phyloP scores from a whole-genome alignment of 2,888 invertebrate species.

The Torymus tubicola region DNA sequence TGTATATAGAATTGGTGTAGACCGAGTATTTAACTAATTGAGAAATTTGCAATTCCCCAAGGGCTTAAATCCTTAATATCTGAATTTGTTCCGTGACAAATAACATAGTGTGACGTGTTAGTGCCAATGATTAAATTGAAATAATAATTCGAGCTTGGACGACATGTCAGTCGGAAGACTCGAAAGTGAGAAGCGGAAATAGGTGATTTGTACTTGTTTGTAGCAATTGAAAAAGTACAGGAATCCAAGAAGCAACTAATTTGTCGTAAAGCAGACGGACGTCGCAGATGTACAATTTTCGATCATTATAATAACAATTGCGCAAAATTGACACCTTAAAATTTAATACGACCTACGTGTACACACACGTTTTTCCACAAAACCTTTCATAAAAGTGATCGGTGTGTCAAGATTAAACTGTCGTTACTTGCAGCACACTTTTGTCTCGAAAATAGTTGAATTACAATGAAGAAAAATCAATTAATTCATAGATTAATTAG shows the following conservation, averaged over 20 bases:
- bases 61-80: conserved; percentile 7
- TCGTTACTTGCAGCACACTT: too few species aligned
- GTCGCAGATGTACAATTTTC: conserved; percentile 53
- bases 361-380: not conserved
- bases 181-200: conserved; percentile 62
- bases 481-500: too few species aligned
- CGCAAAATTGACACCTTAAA: conserved; percentile 43
- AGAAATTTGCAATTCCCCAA: not conserved
- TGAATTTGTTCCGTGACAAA: conserved; percentile 33
- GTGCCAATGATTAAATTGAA: conserved; percentile 58
- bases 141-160: conserved; percentile 57
- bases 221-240: conserved; percentile 61
- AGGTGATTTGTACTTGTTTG: conserved; percentile 60
- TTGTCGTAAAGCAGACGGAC: conserved; percentile 46
- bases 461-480: too few species aligned
- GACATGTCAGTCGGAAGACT: conserved; percentile 58
- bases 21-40: not conserved
- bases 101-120: conserved; percentile 42
- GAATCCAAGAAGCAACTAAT: conserved; percentile 60
- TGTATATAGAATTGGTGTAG: too few species aligned
- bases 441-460: too few species aligned
- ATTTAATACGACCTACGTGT: conserved; percentile 14
- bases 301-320: conserved; percentile 41
- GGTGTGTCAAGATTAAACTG: too few species aligned
- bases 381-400: not conserved